Percentiles rank a stretch among this genome's conserved stretches.
Evolutionary conservation across 2,888 invertebrate species (phyloP).

Genomic region (Pyrochroa serraticornis): DNA sequence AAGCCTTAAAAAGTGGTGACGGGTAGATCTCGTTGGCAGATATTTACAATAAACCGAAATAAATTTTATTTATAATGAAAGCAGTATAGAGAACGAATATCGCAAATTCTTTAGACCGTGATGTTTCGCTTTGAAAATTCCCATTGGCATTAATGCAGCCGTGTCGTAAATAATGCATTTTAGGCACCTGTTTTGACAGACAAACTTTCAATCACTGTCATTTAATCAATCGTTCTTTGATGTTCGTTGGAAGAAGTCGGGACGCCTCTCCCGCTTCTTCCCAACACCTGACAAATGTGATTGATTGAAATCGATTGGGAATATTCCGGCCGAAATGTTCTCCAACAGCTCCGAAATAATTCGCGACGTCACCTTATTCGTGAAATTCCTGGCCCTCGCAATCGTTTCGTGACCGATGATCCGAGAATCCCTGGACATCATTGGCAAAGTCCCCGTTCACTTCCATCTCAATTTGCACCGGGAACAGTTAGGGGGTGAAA

Average conservation of each 20-base stretch:
- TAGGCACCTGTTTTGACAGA: conserved; percentile 44
- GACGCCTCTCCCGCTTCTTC: conserved; percentile 40
- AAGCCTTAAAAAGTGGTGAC: no score
- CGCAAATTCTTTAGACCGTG: no score
- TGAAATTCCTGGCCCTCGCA: conserved; percentile 3
- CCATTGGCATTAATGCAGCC: no score
- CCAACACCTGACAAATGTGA: conserved; percentile 56
- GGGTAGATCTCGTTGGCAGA: no score
- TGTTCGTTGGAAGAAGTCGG: conserved; percentile 46
- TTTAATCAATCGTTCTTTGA: conserved; percentile 56
- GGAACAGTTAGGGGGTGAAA: conserved; percentile 23
- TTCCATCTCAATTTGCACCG: conserved; percentile 41
- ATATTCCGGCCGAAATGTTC: conserved; percentile 38
- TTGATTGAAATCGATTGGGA: conserved; percentile 54
- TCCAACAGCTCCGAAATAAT: conserved; percentile 29
- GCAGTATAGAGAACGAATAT: no score
- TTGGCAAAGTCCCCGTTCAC: conserved; percentile 24
- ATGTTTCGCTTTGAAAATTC: no score
- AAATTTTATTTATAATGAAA: no score
- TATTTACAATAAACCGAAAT: no score
- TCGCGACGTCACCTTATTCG: conserved; percentile 16
- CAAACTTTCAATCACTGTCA: conserved; percentile 56
- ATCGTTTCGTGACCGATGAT: conserved; percentile 26
- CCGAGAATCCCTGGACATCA: conserved; percentile 31
- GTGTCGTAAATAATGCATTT: conserved; percentile 30